phyloP scores from a whole-genome alignment of 2,888 invertebrate species.

The Xanthia togata region DNA sequence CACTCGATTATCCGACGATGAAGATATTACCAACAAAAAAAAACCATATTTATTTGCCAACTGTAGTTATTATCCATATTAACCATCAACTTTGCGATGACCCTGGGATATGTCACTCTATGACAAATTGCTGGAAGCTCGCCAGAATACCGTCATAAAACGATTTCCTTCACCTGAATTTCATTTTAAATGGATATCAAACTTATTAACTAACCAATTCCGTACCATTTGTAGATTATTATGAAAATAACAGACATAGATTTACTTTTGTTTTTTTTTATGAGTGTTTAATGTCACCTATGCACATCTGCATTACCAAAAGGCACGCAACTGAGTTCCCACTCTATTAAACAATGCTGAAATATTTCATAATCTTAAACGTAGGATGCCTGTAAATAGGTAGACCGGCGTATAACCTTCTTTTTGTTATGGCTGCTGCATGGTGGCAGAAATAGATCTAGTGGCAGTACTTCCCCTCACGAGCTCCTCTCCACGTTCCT shows the following conservation, averaged over 20 bases:
- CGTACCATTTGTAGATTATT: neutral
- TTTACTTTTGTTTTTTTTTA: too few species aligned
- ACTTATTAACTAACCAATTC: conserved; percentile 3
- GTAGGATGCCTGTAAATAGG: neutral
- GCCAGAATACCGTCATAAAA: conserved; percentile 43
- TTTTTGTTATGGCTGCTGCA: neutral
- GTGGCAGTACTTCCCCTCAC: too few species aligned
- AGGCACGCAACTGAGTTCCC: too few species aligned
- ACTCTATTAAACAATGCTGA: neutral
- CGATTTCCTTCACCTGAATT: conserved; percentile 64
- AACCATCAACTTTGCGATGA: conserved; percentile 29
- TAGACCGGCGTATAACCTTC: neutral
- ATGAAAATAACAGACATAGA: neutral
- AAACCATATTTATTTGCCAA: conserved; percentile 25
- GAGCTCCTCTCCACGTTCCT: too few species aligned
- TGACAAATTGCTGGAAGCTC: conserved; percentile 42
- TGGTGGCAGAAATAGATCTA: too few species aligned
- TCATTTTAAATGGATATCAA: conserved; percentile 27
- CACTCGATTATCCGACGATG: neutral
- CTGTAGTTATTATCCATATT: conserved; percentile 19
- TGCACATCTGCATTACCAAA: too few species aligned
- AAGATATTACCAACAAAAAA: neutral
- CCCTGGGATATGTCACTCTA: conserved; percentile 32
- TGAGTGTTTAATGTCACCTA: too few species aligned
- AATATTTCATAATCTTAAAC: neutral